Base-by-base conservation (phyloP, 2,888 invertebrate species). In the Dermolepida albohirtum region DNA sequence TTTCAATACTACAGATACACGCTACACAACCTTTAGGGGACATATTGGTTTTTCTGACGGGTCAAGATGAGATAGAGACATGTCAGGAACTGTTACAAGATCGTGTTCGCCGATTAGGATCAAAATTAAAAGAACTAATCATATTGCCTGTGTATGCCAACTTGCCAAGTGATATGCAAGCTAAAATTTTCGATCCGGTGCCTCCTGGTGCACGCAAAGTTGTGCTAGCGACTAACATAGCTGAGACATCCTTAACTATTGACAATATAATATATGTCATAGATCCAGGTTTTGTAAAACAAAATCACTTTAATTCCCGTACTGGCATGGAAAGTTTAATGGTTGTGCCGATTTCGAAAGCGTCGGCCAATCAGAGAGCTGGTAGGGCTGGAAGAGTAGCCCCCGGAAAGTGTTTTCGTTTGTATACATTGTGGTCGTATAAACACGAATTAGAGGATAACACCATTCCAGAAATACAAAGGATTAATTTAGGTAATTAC, bases 211-310 rank as follows among this genome's bases (percentile, higher is more conserved):
- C 98, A 0, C 87, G 99, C 70, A 99, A 99, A 87, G 96, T 98
- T 10, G 93, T 99, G 7, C 84, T 99, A 51, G 99, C 99, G 0
- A 99, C 99, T 14, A 99, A 99, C 80, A 99, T 99, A 78, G 99
- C 99, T 0, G 99, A 99, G 86, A 99, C 99, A 0, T 98, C 98
- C 1, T 85, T 99, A 39, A 99, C 99, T 0, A 99, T 99, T 75
- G 98, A 99, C 81, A 98, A 98, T 77, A 99, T 99, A 72, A 92
- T 96, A 70, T 99, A 97, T 84, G 99, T 99, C 0, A 97, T 99
- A 74, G 99, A 99, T 85, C 97, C 98, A n/a, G 99, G 99, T 0
- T 99, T 98, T 85, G 96, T 96, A 52, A 99, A 99, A 82, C 98
- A 98, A 84, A 98, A 98, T 81, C 97, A 97, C 84, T 99, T 97